Evolutionary conservation across 2,113 vertebrate genomes (phyloP), one percentile per base, ranked within the genome.

Genomic region (Microtus montanus): DNA sequence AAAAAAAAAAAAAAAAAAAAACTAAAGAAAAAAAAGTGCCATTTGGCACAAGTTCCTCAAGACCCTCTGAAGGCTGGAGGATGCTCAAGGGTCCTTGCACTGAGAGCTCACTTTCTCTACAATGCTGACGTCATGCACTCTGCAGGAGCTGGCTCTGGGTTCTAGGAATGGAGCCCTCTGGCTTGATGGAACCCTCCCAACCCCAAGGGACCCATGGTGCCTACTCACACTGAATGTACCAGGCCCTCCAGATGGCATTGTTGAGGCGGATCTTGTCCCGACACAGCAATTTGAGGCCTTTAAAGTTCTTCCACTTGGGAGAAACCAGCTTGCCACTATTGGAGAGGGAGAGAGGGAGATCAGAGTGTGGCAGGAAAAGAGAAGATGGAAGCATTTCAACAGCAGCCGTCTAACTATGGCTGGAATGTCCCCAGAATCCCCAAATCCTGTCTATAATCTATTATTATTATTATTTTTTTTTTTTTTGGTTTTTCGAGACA

Each of bases 251-350:
- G 98, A 99, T 99, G 3, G 99, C 99, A 0, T 99, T 99, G 98
- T 99, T 99, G 97, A 99, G 99, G 7, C 99, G 99, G 89, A 99
- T 99, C 98, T 99, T 99, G 96, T 99, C 99, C 88, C 99, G 97
- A 98, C 99, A 99, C 82, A 99, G 99, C 96, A 99, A 95, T 82
- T 98, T 98, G 97, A 99, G 98, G 8, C 99, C 99, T 97, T 99
- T 99, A 97, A 99, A 99, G 89, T 99, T 99, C 98, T 99, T 99
- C 99, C 99, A 99, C 97, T 99, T 99, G 7, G 99, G 99, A 68
- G 99, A 99, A 7, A 99, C 99, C 88, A 99, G 98, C 95, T 99
- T 99, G 93, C 99, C 99, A 90, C 99, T 99, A 97, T 94, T 3
- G 63, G 73, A 91, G 54, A 77, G 94, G 64, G 90, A 0, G 70